phyloP scores from a whole-genome alignment of 2,797 vertebrate genomes.

The Chrosomus eos region DNA sequence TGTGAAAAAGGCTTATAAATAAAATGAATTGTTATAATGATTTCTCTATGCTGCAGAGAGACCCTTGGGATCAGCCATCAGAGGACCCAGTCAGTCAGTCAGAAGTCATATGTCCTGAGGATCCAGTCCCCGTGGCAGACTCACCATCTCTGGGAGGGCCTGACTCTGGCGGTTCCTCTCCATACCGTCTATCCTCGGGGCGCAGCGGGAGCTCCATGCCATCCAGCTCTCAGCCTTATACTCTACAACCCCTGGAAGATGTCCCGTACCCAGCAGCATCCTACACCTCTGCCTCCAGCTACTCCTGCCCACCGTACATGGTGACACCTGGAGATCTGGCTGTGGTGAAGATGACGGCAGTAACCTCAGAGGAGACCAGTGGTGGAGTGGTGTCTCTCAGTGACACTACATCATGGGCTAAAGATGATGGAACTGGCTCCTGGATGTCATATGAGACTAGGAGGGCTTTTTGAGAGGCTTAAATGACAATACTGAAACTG shows the following conservation, averaged over 20 bases:
- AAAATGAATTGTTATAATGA: not conserved
- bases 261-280: conserved; percentile 71
- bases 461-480: conserved; percentile 76
- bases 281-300: conserved; percentile 72
- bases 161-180: conserved; percentile 64
- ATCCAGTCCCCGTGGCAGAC: conserved; percentile 64
- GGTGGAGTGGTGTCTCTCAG: conserved; percentile 63
- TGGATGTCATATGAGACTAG: conserved; percentile 81
- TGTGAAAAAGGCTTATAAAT: not conserved
- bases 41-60: conserved; percentile 72
- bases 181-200: conserved; percentile 73
- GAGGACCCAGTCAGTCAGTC: conserved; percentile 74
- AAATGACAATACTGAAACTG: conserved; percentile 33
- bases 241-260: conserved; percentile 81
- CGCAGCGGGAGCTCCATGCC: conserved; percentile 60
- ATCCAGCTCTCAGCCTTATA: conserved; percentile 74
- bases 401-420: conserved; percentile 76
- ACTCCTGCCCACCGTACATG: conserved; percentile 75
- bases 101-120: conserved; percentile 70
- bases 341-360: conserved; percentile 70
- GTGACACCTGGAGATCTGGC: conserved; percentile 72
- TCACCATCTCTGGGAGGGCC: conserved; percentile 71
- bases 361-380: conserved; percentile 69
- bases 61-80: conserved; percentile 81
- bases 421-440: conserved; percentile 77